A percentile compares a stretch with the other conserved stretches of the same genome.
These are phyloP conservation scores for Pogonognathellus flavescens DNA, from an alignment of 1,140 invertebrate genomes.

Conservation along the genomic window DNA sequence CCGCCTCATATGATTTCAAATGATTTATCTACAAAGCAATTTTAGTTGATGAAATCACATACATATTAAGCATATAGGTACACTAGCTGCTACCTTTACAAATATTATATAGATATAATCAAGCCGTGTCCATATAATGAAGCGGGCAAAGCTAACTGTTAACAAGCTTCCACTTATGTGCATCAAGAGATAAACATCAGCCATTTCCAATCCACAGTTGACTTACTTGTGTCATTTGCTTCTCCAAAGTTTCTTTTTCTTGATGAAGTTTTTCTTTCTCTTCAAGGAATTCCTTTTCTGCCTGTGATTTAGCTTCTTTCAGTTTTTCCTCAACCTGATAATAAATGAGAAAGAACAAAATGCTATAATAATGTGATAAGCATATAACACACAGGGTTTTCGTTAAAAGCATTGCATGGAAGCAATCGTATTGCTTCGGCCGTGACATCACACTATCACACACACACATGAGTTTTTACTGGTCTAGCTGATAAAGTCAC, in stretches of 20 bases:
- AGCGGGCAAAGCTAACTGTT: too few relatives aligned
- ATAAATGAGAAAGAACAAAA: slow-evolving; percentile 17
- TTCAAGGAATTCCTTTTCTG: slow-evolving; percentile 69
- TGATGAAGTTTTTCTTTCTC: slow-evolving; percentile 60
- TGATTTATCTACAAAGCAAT: slow-evolving; percentile 70
- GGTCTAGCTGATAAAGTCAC: too few relatives aligned
- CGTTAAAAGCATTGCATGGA: too few relatives aligned
- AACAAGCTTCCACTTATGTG: too few relatives aligned
- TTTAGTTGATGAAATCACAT: not conserved
- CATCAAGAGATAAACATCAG: too few relatives aligned
- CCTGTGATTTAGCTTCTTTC: slow-evolving; percentile 68
- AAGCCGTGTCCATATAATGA: too few relatives aligned
- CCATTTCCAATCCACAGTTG: not conserved
- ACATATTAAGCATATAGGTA: not conserved
- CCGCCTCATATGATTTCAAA: slow-evolving; percentile 75
- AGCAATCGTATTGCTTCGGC: not conserved
- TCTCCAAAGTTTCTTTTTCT: slow-evolving; percentile 54
- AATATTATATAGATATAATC: too few relatives aligned
- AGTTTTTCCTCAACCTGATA: slow-evolving; percentile 70
- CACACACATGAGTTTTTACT: too few relatives aligned
- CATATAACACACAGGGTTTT: too few relatives aligned
- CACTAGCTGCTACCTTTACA: too few relatives aligned
- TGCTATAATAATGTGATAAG: not conserved
- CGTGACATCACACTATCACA: not conserved
- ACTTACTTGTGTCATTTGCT: slow-evolving; percentile 64